Evolutionary conservation across 2,888 invertebrate species (phyloP), one percentile per base, ranked within the genome.

Genomic region (Branchellion lobata): DNA sequence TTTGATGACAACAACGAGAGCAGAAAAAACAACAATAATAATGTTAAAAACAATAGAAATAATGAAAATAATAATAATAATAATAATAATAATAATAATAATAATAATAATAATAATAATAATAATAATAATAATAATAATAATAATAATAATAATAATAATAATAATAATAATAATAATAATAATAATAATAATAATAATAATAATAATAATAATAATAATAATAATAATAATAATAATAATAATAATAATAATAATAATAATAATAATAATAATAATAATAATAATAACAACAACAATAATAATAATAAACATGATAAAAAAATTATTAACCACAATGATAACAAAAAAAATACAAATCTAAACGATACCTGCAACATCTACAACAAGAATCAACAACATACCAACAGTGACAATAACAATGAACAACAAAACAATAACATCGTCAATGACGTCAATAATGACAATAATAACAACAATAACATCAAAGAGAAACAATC

Each of bases 91-190:
- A 65, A n/a, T 65, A 65, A 65, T 65, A n/a, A 65, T 24, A 11
- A 65, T 5, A 24, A 65, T 65, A n/a, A 65, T 65, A 65, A 65
- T 65, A n/a, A 65, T 65, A 65, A 65, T 65, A 65, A 65, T 65
- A 65, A 11, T 24, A n/a, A 14, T 65, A 65, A 65, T 65, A n/a
- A 65, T 65, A n/a, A 65, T 27, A n/a, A n/a, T 8, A n/a, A 65
- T 65, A n/a, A 24, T 24, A 65, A 65, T 65, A 65, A 14, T 8
- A 11, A 65, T 27, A n/a, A 24, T 65, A 27, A n/a, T 65, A n/a
- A 65, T 65, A 65, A 65, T 65, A n/a, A 65, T 27, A 14, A 65
- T 65, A n/a, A 65, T 65, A 65, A 14, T 24, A 65, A n/a, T 65
- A 65, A 11, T n/a, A 5, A 65, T 27, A n/a, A 24, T 65, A n/a